Evolutionary conservation across 2,888 invertebrate species (phyloP).

Genomic region (Drosophila birchii): DNA sequence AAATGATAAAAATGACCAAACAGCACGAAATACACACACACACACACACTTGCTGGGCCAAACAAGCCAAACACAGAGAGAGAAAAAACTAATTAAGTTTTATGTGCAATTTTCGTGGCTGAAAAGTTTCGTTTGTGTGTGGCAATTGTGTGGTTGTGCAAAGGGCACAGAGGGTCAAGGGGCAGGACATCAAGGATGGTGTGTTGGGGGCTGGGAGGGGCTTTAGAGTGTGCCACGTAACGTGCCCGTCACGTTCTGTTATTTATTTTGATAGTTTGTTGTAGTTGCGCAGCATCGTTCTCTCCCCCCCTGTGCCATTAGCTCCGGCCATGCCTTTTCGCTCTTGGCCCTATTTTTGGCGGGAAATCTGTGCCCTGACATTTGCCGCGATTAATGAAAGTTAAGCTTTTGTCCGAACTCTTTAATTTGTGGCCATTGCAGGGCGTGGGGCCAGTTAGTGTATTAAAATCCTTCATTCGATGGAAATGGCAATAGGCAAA

Average conservation of each 20-base stretch:
- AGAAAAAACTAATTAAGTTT: conserved; percentile 76
- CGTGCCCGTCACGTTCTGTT: conserved; percentile 64
- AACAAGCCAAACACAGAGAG: conserved; percentile 41
- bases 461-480: too few species aligned
- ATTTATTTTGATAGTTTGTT: conserved; percentile 60
- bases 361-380: conserved; percentile 69
- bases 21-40: conserved; percentile 58
- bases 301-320: too few species aligned
- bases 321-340: background rate
- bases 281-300: conserved; percentile 25
- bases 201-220: background rate
- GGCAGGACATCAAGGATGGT: background rate
- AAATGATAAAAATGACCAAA: conserved; percentile 78
- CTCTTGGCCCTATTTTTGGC: conserved; percentile 12
- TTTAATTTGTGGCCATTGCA: conserved; percentile 66
- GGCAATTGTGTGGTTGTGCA: conserved; percentile 43
- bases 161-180: background rate
- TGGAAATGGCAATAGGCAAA: conserved; percentile 10
- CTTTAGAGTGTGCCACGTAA: conserved; percentile 45
- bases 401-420: conserved; percentile 52
- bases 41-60: conserved; percentile 8
- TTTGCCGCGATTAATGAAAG: conserved; percentile 69
- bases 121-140: conserved; percentile 64
- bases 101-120: conserved; percentile 79
- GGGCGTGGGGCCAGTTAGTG: too few species aligned